These are phyloP conservation scores for Spisula subtruncata DNA, from an alignment of 2,888 invertebrate species.

Conservation along the genomic window DNA sequence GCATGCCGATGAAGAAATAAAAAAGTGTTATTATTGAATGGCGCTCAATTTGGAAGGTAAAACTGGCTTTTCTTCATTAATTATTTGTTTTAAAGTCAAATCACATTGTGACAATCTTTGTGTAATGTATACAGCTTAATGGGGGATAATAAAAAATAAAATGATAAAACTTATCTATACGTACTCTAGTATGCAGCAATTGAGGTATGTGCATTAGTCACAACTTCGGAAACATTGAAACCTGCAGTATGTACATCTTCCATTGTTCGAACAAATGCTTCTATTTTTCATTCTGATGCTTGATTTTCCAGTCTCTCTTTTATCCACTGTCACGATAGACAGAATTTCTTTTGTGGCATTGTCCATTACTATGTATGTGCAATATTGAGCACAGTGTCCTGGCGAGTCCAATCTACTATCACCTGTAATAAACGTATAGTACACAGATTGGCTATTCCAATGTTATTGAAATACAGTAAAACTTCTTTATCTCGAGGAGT, in stretches of 20 bases:
- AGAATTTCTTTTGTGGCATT: slow-evolving; percentile 27
- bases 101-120: too few relatives aligned
- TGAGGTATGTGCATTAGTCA: slow-evolving; percentile 42
- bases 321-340: slow-evolving; percentile 35
- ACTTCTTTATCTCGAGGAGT: too few relatives aligned
- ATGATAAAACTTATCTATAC: too few relatives aligned
- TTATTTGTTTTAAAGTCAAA: too few relatives aligned
- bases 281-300: slow-evolving; percentile 43
- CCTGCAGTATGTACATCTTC: not conserved
- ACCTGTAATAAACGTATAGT: slow-evolving; percentile 1
- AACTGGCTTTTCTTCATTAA: too few relatives aligned
- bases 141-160: too few relatives aligned
- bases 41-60: too few relatives aligned
- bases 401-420: slow-evolving; percentile 51
- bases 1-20: too few relatives aligned
- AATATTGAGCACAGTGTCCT: slow-evolving; percentile 50
- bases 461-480: not conserved
- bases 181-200: too few relatives aligned
- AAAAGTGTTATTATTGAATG: too few relatives aligned
- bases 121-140: too few relatives aligned
- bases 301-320: slow-evolving; percentile 39
- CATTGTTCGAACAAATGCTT: slow-evolving; percentile 26
- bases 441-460: not conserved
- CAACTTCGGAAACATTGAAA: slow-evolving; percentile 21
- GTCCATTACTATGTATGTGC: slow-evolving; percentile 46